Evolutionary conservation across 92 coral and sea anemone genomes (phyloP).

Genomic region (Muricea muricata): DNA sequence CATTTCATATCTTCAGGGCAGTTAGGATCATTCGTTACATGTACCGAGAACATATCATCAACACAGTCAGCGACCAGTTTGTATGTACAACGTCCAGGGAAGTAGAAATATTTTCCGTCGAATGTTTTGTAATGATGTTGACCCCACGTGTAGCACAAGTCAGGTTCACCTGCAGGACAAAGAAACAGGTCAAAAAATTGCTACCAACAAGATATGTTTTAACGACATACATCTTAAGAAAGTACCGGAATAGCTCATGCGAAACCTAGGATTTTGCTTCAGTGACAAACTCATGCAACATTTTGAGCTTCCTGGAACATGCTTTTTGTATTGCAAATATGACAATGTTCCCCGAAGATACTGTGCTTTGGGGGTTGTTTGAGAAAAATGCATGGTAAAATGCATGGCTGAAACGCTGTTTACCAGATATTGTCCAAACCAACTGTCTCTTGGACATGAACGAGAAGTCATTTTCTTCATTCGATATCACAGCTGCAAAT

Average conservation of each 20-base stretch:
- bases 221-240: too few relatives aligned
- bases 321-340: too few relatives aligned
- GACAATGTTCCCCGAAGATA: too few relatives aligned
- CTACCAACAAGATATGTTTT: too few relatives aligned
- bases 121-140: constrained; percentile 79
- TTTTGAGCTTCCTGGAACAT: too few relatives aligned
- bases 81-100: constrained; percentile 94
- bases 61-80: constrained; percentile 87
- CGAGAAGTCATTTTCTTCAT: constrained; percentile 27
- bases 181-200: not conserved
- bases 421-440: constrained; percentile 6
- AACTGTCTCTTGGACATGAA: not conserved
- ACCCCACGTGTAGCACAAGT: constrained; percentile 85
- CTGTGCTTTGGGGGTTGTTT: too few relatives aligned
- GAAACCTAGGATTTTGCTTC: too few relatives aligned
- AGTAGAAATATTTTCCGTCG: constrained; percentile 83
- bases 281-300: too few relatives aligned
- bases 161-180: constrained; percentile 83
- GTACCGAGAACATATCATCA: constrained; percentile 88
- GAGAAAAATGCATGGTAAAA: too few relatives aligned
- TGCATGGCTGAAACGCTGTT: too few relatives aligned
- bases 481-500: constrained; percentile 17
- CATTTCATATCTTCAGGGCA: constrained; percentile 67
- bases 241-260: too few relatives aligned
- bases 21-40: constrained; percentile 71